A percentile compares a stretch with the other conserved stretches of the same genome.
phyloP scores from a whole-genome alignment of 1,140 invertebrate species.

The Heliconius congener region DNA sequence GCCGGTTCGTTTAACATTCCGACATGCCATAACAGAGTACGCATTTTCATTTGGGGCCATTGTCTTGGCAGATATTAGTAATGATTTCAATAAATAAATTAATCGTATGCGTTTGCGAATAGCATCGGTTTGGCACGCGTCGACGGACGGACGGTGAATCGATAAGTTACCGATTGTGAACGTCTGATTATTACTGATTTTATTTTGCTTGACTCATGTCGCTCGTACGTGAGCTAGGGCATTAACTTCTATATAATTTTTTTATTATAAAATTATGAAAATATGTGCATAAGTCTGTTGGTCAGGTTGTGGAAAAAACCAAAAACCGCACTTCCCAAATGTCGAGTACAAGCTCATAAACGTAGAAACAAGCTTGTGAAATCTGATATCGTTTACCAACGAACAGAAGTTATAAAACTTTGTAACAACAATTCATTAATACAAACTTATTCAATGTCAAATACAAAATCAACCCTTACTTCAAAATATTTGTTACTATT shows the following conservation, averaged over 20 bases:
- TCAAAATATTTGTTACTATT: too few relatives aligned
- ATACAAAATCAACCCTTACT: too few relatives aligned
- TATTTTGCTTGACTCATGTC: conserved; percentile 72
- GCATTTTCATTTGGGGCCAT: conserved; percentile 80
- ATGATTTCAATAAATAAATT: conserved; percentile 81
- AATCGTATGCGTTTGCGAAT: conserved; percentile 73
- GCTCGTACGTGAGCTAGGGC: conserved; percentile 65
- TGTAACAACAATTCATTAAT: too few relatives aligned
- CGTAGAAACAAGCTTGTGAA: not conserved
- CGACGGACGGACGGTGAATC: conserved; percentile 67
- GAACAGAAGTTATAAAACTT: too few relatives aligned
- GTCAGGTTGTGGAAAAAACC: not conserved
- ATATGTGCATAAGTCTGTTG: not conserved
- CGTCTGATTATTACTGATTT: conserved; percentile 66
- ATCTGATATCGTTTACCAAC: not conserved
- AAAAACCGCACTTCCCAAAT: not conserved
- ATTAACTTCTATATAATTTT: conserved; percentile 71
- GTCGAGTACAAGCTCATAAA: too few relatives aligned
- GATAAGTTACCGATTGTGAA: conserved; percentile 67
- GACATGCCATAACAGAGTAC: conserved; percentile 75
- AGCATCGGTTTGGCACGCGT: conserved; percentile 77
- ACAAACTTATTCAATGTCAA: too few relatives aligned
- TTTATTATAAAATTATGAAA: conserved; percentile 32
- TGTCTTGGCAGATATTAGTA: conserved; percentile 79
- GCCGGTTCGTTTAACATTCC: conserved; percentile 77